phyloP scores from a whole-genome alignment of 2,888 invertebrate genomes.

The Punctoribates punctum region DNA sequence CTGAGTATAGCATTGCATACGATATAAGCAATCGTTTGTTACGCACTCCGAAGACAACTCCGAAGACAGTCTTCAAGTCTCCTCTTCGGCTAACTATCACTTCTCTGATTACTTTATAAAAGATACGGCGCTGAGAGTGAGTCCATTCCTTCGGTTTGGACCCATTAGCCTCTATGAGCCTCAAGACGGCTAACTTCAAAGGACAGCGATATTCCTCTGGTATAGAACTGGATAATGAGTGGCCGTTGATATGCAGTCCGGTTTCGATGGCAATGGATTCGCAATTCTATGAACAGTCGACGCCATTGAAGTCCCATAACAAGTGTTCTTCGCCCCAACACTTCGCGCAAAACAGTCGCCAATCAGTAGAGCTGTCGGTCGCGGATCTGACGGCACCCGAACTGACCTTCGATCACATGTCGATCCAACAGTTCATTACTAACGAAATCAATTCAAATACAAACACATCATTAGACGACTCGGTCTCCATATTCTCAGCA shows the following conservation, averaged over 20 bases:
- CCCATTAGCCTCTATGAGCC: neutral
- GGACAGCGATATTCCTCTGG: slow-evolving; percentile 36
- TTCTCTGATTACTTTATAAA: neutral
- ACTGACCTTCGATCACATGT: slow-evolving; percentile 70
- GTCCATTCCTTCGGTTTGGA: neutral
- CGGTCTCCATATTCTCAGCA: slow-evolving; percentile 43
- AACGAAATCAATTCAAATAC: slow-evolving; percentile 42
- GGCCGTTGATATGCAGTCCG: slow-evolving; percentile 43
- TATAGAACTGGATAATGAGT: slow-evolving; percentile 41
- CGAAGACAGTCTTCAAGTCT: neutral
- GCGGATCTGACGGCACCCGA: slow-evolving; percentile 87
- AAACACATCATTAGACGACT: slow-evolving; percentile 39
- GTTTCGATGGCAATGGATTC: slow-evolving; percentile 43
- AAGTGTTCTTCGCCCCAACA: slow-evolving; percentile 27
- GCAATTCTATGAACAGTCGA: slow-evolving; percentile 39
- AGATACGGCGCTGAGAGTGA: neutral
- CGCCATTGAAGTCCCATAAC: slow-evolving; percentile 31
- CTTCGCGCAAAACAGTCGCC: neutral
- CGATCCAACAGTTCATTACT: slow-evolving; percentile 73
- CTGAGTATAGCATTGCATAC: neutral
- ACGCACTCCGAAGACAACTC: neutral
- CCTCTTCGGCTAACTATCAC: neutral
- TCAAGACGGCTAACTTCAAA: slow-evolving; percentile 43
- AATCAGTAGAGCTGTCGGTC: slow-evolving; percentile 61
- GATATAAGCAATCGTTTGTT: slow-evolving; percentile 11